These are phyloP conservation scores for Diarsia mendica DNA, from an alignment of 2,888 invertebrate species.

Conservation along the genomic window DNA sequence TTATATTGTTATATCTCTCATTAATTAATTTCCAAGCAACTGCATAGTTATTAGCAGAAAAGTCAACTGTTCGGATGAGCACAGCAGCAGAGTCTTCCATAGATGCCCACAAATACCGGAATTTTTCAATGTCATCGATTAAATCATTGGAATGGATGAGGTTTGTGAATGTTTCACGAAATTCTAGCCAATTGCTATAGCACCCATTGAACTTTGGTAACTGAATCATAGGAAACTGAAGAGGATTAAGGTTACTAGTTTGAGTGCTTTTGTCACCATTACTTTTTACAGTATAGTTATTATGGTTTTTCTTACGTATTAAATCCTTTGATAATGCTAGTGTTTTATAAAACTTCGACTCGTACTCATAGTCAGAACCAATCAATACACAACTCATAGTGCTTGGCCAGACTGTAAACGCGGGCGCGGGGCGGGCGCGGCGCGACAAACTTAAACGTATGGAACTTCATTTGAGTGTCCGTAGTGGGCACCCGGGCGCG, in stretches of 20 bases:
- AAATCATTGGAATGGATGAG: not conserved
- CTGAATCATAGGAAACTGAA: slow-evolving; percentile 22
- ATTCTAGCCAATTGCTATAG: not conserved
- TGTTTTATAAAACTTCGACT: not conserved
- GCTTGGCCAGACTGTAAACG: too few relatives aligned
- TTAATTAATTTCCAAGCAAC: not conserved
- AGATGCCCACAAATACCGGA: not conserved
- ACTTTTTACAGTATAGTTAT: not conserved
- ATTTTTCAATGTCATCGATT: not conserved
- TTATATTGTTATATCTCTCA: not conserved
- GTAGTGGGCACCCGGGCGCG: too few relatives aligned
- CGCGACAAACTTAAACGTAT: too few relatives aligned
- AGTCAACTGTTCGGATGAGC: not conserved
- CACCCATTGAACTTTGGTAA: not conserved
- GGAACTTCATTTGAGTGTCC: too few relatives aligned
- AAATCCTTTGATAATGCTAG: not conserved
- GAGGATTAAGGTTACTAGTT: not conserved
- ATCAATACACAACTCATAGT: too few relatives aligned
- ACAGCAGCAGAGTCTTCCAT: not conserved
- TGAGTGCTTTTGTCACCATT: not conserved
- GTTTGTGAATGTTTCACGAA: not conserved
- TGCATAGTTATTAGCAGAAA: not conserved
- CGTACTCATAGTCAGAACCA: too few relatives aligned
- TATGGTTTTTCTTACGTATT: not conserved
- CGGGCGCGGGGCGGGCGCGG: too few relatives aligned